Conservation (phyloP, 2,113 vertebrate genomes). For the human region DNA sequence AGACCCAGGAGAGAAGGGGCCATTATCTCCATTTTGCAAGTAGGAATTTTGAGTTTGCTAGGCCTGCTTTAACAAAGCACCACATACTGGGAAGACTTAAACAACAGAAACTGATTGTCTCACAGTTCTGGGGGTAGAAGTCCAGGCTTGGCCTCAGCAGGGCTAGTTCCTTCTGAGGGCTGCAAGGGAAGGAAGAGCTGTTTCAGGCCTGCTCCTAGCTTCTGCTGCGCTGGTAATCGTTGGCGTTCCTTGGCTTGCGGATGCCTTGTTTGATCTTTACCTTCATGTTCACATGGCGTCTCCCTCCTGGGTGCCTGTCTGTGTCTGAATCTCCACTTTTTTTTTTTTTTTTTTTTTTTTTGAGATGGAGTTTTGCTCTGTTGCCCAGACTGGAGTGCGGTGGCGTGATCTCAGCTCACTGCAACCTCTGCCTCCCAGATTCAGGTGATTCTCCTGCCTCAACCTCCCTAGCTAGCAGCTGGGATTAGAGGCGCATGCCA, state of each 20-base stretch:
- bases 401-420: no score
- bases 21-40: fast-evolving
- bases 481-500: no score
- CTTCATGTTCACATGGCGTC: background rate
- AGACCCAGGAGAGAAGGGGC: background rate
- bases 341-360: no score
- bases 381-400: no score
- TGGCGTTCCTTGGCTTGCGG: background rate
- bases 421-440: no score
- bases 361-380: no score
- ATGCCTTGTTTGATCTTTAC: no score
- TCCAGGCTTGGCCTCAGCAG: background rate
- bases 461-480: no score
- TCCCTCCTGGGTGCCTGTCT: background rate
- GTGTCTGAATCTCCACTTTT: background rate
- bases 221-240: background rate
- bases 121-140: background rate
- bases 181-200: background rate
- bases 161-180: background rate
- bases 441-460: no score
- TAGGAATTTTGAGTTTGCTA: background rate
- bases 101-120: background rate
- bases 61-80: background rate
- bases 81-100: background rate
- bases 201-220: no score